Percentiles rank a stretch among this genome's conserved stretches.
Conservation (phyloP, 2,113 vertebrate genomes). For the Ammodytes marinus region DNA sequence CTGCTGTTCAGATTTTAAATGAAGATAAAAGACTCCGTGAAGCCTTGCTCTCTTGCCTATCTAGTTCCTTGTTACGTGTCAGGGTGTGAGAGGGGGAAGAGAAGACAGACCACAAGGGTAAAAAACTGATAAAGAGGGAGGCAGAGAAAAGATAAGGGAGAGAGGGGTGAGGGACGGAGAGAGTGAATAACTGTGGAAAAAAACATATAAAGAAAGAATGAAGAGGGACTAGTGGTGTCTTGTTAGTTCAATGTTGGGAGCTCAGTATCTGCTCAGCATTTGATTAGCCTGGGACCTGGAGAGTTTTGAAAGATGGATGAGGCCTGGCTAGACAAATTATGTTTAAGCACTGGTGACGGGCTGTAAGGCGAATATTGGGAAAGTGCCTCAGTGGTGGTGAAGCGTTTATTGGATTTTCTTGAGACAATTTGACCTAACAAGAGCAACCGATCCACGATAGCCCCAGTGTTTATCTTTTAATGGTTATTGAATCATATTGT, state of each 20-base stretch:
- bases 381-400: slow-evolving; percentile 27
- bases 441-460: slow-evolving; percentile 13
- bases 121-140: slow-evolving; percentile 28
- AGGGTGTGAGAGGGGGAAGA: slow-evolving; percentile 9
- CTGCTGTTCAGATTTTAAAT: slow-evolving; percentile 17
- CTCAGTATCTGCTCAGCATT: slow-evolving; percentile 11
- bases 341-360: background rate
- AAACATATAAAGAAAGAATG: slow-evolving; percentile 17
- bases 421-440: slow-evolving; percentile 31
- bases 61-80: slow-evolving; percentile 1
- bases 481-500: slow-evolving; percentile 12
- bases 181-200: background rate
- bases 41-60: background rate
- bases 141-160: background rate
- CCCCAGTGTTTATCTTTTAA: slow-evolving; percentile 36
- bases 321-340: slow-evolving; percentile 4
- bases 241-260: slow-evolving; percentile 26
- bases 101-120: slow-evolving; percentile 1
- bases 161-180: slow-evolving; percentile 1
- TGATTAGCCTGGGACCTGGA: slow-evolving; percentile 13
- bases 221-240: background rate
- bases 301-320: background rate
- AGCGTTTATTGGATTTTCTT: slow-evolving; percentile 33
- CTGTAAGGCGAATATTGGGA: background rate
- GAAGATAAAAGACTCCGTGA: slow-evolving; percentile 9